These are phyloP conservation scores for Aythya baeri DNA, from an alignment of 2,113 vertebrate genomes.

Conservation along the genomic window DNA sequence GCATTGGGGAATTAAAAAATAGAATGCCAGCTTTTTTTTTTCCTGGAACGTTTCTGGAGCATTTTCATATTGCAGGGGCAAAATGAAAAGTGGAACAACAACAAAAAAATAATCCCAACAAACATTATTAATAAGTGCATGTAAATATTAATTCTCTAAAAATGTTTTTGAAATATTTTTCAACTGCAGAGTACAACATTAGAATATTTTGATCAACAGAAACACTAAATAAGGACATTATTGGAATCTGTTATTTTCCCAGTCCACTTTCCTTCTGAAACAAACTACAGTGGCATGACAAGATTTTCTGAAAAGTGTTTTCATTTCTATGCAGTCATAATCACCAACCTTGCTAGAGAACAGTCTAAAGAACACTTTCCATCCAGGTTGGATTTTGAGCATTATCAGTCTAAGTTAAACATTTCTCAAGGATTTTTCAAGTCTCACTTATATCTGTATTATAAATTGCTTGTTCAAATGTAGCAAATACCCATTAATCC, in stretches of 20 bases:
- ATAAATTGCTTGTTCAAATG: not conserved
- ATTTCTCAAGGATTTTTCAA: not conserved
- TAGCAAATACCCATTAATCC: not conserved
- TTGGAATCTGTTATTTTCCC: not conserved
- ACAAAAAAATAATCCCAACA: not conserved
- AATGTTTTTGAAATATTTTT: not conserved
- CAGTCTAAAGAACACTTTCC: not conserved
- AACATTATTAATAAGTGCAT: not conserved
- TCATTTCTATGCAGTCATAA: not conserved
- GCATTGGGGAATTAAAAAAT: not conserved
- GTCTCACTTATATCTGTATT: not conserved
- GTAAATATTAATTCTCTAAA: not conserved
- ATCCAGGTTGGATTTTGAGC: not conserved
- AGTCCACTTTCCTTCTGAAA: not conserved
- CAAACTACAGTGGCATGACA: not conserved
- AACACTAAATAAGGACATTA: not conserved
- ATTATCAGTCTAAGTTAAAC: not conserved
- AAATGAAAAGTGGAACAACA: not conserved
- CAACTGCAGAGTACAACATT: not conserved
- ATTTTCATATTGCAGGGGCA: not conserved
- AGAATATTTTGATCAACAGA: not conserved
- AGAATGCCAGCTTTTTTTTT: not conserved
- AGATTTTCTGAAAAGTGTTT: not conserved
- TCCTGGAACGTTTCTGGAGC: not conserved
- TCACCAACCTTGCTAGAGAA: not conserved